These are phyloP conservation scores for Hesperia comma DNA, from an alignment of 2,888 invertebrate genomes.

Conservation along the genomic window DNA sequence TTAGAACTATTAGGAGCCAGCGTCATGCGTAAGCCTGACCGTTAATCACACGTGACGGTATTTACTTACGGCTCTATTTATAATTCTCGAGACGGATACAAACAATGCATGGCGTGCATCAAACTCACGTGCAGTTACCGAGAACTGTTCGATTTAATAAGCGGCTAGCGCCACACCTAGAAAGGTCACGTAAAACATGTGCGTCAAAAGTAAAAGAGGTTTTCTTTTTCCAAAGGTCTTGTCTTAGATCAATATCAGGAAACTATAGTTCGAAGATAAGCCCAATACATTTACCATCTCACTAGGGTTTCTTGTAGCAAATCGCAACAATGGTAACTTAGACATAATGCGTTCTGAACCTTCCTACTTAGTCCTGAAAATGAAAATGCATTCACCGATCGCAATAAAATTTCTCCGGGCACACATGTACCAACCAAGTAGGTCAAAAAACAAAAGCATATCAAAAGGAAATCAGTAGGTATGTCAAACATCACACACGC, in stretches of 20 bases:
- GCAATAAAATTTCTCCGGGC: no score
- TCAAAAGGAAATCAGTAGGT: neutral
- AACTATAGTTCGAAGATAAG: no score
- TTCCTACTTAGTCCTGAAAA: no score
- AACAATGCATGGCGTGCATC: constrained; percentile 26
- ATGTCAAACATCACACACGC: neutral
- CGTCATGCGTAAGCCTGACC: constrained; percentile 23
- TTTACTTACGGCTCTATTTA: constrained; percentile 34
- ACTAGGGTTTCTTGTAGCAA: no score
- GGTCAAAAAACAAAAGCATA: neutral
- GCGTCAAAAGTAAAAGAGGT: no score
- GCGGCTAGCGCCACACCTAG: neutral
- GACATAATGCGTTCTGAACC: no score
- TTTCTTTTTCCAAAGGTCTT: no score
- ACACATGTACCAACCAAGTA: no score
- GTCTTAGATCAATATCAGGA: no score
- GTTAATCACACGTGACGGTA: constrained; percentile 35
- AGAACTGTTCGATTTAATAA: neutral
- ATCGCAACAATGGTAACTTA: no score
- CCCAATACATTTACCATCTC: no score
- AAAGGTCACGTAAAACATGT: neutral
- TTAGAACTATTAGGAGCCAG: constrained; percentile 9
- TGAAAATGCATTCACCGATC: no score
- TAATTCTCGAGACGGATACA: constrained; percentile 31
- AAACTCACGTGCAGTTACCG: constrained; percentile 10